Base-by-base conservation (phyloP, 2,888 invertebrate species). In the Melinaea menophilus region DNA sequence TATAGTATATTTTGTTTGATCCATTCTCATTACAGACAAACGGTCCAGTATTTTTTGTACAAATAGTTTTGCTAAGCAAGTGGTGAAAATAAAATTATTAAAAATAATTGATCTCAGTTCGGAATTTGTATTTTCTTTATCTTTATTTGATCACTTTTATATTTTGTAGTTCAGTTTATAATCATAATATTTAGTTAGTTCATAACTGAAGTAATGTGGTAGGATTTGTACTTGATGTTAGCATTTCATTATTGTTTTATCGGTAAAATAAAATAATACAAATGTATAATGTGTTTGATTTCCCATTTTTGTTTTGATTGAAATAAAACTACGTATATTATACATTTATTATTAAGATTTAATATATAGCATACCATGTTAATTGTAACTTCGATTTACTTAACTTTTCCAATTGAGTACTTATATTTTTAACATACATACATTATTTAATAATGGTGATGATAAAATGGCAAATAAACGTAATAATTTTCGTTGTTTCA, bases 281-380 rank as follows among this genome's bases (percentile, higher is more conserved):
- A 72, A 63, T 64, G 60, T 64, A 67, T 68, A 55, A 56, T 59
- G 61, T 51, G 22, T 9, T 45, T 41, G 45, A 12, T 4, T 22
- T 45, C 41, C 13, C 9, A 31, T 4, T n/a, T 5, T 47, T 13
- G 12, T 22, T 31, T 13, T 41, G 22, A 11, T 55, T 31, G 5
- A 70, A 81, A 77, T 77, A 64, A 81, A 80, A 79, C 73, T 58
- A 63, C 69, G 46, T 56, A 57, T 13, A 59, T 33, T 51, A 55
- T 85, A 87, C 86, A 87, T 87, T 86, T 86, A 87, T 79, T 86
- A 85, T 79, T 86, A 84, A 82, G 81, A 84, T 79, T 85, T 83
- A 84, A 86, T 82, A 74, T 45, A 37, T 63, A 84, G 45, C 35
- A 55, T 67, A 65, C 57, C 55, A 65, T 56, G 9, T 60, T 59